Base-by-base conservation (phyloP, 2,113 vertebrate species). In the Holacanthus passer region DNA sequence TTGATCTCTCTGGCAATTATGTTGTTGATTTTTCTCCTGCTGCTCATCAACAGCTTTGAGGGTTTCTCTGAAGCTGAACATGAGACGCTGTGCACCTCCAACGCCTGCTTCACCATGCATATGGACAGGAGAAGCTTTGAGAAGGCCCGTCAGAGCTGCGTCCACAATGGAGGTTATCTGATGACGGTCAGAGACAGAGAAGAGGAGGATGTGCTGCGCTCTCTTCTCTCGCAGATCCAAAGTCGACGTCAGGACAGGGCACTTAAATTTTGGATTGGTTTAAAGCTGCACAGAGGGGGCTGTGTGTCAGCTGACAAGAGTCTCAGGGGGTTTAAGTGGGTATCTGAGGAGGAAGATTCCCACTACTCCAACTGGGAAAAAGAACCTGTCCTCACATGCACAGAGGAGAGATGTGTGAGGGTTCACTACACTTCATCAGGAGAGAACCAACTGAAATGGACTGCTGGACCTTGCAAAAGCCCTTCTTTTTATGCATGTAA, bases 311-410 rank as follows among this genome's bases (percentile, higher is more conserved):
- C 58, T 6, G 45, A 50, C 2, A 31, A 43, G 32, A n/a, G 79
- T 10, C 88, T 95, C 17, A 80, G 35, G 53, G 95, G 95, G 16
- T 96, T 95, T 72, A 89, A 82, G 53, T 96, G 95, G 95, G 68
- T 88, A 2, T 84, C 90, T 17, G 92, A 81, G n/a, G 32, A 78
- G 3, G 14, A 58, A 16, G 77, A 91, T 1, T 91, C 94, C 31
- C 24, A 64, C 22, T 95, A 93, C 83, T 91, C 94, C 59, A 95
- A 94, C 72, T 95, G 95, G 95, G 72, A 58, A 16, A 83, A 79
- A 48, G 89, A 94, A 32, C 95, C 95, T 1, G 29, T 2, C 4
- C 4, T 20, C 50, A 95, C 95, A 5, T 96, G 95, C 77, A 88
- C 82, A 7, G 79, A 88, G 20, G 92, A 95, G 5, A 89, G 93